phyloP scores from a whole-genome alignment of 2,888 invertebrate genomes.

The Ethmia dodecea region DNA sequence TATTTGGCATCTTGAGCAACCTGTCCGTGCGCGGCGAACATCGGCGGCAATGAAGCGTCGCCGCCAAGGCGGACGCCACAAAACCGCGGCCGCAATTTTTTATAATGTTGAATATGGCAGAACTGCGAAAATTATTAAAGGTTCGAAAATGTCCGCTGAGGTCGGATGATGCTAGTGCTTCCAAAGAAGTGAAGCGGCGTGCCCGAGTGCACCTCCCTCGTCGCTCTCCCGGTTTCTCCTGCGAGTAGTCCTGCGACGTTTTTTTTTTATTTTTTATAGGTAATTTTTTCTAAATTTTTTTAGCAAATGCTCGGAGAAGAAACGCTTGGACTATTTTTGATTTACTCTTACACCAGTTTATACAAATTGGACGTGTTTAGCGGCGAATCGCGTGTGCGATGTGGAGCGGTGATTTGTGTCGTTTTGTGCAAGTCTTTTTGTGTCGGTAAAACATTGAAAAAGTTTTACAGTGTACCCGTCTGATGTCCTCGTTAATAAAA shows the following conservation, averaged over 20 bases:
- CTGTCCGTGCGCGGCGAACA: conserved; percentile 14
- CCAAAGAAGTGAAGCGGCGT: conserved; percentile 4
- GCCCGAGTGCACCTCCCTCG: conserved; percentile 28
- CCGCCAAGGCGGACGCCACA: conserved; percentile 60
- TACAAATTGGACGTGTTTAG: conserved; percentile 28
- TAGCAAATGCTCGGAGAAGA: conserved; percentile 53
- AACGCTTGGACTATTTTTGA: conserved; percentile 20
- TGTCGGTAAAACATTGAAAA: conserved; percentile 45
- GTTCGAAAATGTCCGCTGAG: conserved; percentile 71
- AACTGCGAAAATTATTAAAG: conserved; percentile 63
- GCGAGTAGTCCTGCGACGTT: conserved; percentile 49
- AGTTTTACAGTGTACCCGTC: conserved; percentile 42
- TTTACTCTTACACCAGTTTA: conserved; percentile 19
- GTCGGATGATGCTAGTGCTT: conserved; percentile 45
- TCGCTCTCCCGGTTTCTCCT: conserved; percentile 34
- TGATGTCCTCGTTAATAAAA: conserved; percentile 36
- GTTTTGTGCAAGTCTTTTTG: conserved; percentile 37
- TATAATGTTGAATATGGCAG: conserved; percentile 70
- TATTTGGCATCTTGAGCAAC: too few species aligned
- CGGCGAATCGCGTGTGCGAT: conserved; percentile 33
- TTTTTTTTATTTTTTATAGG: conserved; percentile 27
- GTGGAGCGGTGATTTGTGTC: conserved; percentile 42
- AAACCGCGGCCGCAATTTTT: conserved; percentile 64
- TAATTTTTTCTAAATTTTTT: conserved; percentile 40
- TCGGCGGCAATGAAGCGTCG: conserved; percentile 40